Evolutionary conservation across 1,140 invertebrate species (phyloP), one percentile per base, ranked within the genome.

Genomic region (Cydia amplana): DNA sequence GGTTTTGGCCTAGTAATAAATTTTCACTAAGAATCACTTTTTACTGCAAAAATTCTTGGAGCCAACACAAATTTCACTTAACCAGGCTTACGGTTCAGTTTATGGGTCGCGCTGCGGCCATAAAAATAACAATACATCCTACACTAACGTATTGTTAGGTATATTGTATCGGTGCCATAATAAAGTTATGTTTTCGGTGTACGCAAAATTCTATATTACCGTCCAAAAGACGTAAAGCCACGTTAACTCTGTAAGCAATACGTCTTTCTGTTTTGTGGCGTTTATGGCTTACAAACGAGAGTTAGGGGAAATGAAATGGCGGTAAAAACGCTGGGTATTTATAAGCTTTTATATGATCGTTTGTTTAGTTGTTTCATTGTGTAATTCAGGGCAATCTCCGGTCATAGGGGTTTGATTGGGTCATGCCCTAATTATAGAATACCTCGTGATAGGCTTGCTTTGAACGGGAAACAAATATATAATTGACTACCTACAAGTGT

Each of bases 1-100:
- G 65, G 7, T 36, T 10, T 6, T 32, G 14, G 28, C n/a, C n/a
- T 20, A 70, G 43, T 70, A 70, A 70, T 70, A 70, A 70, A 70
- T 70, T 70, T 70, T 20, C 65, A 70, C 65, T 70, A 70, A 70
- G 64, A 67, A 67, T 67, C 76, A 75, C 77, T 81, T 79, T 72
- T 79, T 72, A 65, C 46, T 32, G 72, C 55, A 74, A 77, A 83
- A 82, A 79, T 77, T 75, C 80, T 79, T 78, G 77, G 72, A 75
- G 43, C 75, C 74, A 49, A 60, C 82, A 83, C 80, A 83, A 83
- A 83, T 83, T 83, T 82, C 80, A 83, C 78, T 83, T 83, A 82
- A 79, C 73, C 70, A 77, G 75, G 74, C 82, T 83, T 82, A 74
- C 70, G 76, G 74, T 75, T 75, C 74, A 76, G 72, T 82, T 82